Conservation (phyloP, 2,113 vertebrate genomes). For the Nerophis ophidion region DNA sequence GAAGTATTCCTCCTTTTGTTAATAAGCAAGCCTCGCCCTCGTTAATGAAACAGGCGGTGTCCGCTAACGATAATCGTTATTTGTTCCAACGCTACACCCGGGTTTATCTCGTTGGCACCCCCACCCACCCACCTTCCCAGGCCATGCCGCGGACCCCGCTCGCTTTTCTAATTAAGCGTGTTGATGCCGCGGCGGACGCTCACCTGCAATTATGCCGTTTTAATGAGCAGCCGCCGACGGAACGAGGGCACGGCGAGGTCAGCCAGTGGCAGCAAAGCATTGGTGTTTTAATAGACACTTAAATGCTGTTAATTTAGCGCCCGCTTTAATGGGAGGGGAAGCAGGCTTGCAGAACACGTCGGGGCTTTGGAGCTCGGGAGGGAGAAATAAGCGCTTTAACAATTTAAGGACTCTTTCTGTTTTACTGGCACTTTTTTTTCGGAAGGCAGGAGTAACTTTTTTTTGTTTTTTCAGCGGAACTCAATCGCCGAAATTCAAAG, state of each 20-base stretch:
- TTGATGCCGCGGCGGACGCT: conserved; percentile 65
- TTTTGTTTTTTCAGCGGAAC: conserved; percentile 30
- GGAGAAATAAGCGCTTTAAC: conserved; percentile 43
- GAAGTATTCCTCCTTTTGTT: conserved; percentile 54
- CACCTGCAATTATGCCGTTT: conserved; percentile 76
- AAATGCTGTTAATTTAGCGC: conserved; percentile 76
- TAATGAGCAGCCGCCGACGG: conserved; percentile 69
- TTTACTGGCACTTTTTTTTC: conserved; percentile 30
- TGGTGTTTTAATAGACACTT: conserved; percentile 77
- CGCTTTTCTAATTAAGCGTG: conserved; percentile 71
- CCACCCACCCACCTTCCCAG: conserved; percentile 29
- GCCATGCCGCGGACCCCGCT: conserved; percentile 55
- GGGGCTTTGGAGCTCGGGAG: conserved; percentile 34
- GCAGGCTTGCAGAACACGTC: conserved; percentile 50
- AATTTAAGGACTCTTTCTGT: conserved; percentile 45
- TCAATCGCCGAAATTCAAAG: too few species aligned
- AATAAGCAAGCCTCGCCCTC: conserved; percentile 61
- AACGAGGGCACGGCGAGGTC: conserved; percentile 62
- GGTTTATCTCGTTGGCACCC: conserved; percentile 65
- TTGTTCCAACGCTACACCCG: conserved; percentile 55
- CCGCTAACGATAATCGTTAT: conserved; percentile 69
- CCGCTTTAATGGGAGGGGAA: conserved; percentile 51
- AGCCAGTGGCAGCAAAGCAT: conserved; percentile 67
- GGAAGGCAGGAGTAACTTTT: too few species aligned
- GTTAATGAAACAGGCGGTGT: conserved; percentile 51